A percentile compares a stretch with the other conserved stretches of the same genome.
Evolutionary conservation across 2,888 invertebrate species (phyloP).

Genomic region (Drosophila borborema): DNA sequence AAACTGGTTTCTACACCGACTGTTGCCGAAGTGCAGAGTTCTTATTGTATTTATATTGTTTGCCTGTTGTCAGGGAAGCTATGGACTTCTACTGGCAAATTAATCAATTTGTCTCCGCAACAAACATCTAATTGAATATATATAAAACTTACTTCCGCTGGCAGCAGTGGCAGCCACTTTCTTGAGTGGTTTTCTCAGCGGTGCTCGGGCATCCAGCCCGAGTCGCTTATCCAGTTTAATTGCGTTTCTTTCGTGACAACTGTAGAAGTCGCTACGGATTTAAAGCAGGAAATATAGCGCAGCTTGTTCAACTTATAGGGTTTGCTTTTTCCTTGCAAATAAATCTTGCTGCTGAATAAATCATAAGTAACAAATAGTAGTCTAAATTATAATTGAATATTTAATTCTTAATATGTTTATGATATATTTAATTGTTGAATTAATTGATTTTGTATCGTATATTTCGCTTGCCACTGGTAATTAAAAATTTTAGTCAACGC

Average conservation of each 20-base stretch:
- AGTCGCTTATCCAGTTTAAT: conserved; percentile 73
- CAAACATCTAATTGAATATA: conserved; percentile 71
- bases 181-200: conserved; percentile 76
- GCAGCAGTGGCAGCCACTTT: conserved; percentile 52
- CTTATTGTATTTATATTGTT: conserved; percentile 71
- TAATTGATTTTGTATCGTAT: not conserved
- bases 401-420: not conserved
- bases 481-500: no score
- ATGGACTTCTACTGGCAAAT: conserved; percentile 49
- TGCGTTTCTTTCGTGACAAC: conserved; percentile 52
- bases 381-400: no score
- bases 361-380: not conserved
- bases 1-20: conserved; percentile 68
- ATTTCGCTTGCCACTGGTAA: not conserved
- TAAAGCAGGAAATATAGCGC: conserved; percentile 26
- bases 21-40: conserved; percentile 64
- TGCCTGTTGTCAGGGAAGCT: conserved; percentile 34
- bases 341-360: not conserved
- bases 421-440: not conserved
- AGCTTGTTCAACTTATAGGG: conserved; percentile 9
- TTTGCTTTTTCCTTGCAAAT: not conserved
- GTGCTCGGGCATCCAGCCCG: conserved; percentile 42
- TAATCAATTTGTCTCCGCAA: conserved; percentile 69
- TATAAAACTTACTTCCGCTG: conserved; percentile 70
- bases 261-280: conserved; percentile 25